Base-by-base conservation (phyloP, 2,888 invertebrate species). In the Rhimphoctona megacephalus region DNA sequence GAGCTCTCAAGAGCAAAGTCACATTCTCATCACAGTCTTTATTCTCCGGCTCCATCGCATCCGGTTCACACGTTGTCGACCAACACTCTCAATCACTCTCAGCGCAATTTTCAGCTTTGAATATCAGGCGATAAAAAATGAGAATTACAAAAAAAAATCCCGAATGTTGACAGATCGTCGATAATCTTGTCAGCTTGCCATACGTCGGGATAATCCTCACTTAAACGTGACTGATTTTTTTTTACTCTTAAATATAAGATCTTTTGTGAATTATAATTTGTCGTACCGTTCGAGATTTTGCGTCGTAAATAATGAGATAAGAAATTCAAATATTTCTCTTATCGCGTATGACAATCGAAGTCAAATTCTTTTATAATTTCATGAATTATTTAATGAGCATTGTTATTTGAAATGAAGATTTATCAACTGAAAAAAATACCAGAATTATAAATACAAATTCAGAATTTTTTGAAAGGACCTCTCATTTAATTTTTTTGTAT, bases 11-110 rank as follows among this genome's bases (percentile, higher is more conserved):
- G 94, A 72, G 94, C 93, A 33, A 94, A 94, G 80, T 94, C 94
- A 0, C 94, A 94, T 82, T 94, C 94, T 14, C 94, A 94, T 89
- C 94, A 94, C 88, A 94, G 94, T 83, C 90, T 94, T 6, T 94
- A 94, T 85, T 92, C 93, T 0, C 93, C 93, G 1, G 92, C 93
- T 0, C 93, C 93, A 8, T 92, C 93, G 6, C 94, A 94, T 89
- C 93, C 93, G 61, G 92, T 92, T 70, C 94, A 94, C 77, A 93
- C 93, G 33, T 91, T 94, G 88, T 94, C 94, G 1, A 94, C 93
- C 74, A 94, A 93, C 79, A 94, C 94, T 33, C 90, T 94, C 70
- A 94, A 93, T 84, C 94, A 93, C 84, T 93, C 94, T 36, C 94
- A 94, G 81, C 93, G 94, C 81, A 94, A 94, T 86, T 94, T 94